Evolutionary conservation across 2,113 vertebrate species (phyloP), one percentile per base, ranked within the genome.

Genomic region (Asarcornis scutulata): DNA sequence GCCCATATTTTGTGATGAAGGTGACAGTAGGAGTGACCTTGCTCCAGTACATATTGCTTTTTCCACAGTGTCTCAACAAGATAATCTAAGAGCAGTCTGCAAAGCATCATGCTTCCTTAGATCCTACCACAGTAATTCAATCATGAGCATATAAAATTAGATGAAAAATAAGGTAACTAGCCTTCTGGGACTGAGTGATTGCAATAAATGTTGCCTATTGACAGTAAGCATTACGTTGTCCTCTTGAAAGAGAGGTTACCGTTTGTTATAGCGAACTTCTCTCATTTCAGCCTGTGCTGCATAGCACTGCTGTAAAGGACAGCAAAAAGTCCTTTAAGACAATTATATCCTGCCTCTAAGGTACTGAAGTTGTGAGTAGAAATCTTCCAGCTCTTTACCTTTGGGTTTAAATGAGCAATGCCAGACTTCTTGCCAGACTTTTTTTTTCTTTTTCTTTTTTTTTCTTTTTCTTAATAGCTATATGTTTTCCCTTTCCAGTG

Each of bases 91-190:
- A 83, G 75, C 59, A 88, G 85, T 32, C 94, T 96, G 72, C 75
- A 93, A 87, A 76, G 78, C 71, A 80, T 86, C 63, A 55, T 59
- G 67, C 80, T 91, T 88, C 89, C 59, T 86, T 76, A 93, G 85
- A 80, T 77, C 72, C 79, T 87, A 55, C 75, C 80, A 63, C 55
- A 88, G 88, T 83, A 96, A 96, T 96, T 96, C 89, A 94, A 96
- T 94, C 72, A 93, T 5, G 29, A 94, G 72, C 82, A 94, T 69
- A 93, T 69, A 89, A 94, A 96, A 97, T 96, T 93, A 93, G 93
- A 97, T 94, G 82, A 93, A 95, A 95, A 96, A 95, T 77, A 96
- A 94, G 82, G 87, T 93, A 97, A 97, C 71, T 63, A 71, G 87
- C 95, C 87, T 95, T 88, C 84, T 94, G 93, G 85, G 96, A 95